Evolutionary conservation across 1,140 invertebrate genomes (phyloP), one percentile per base, ranked within the genome.

Genomic region (Drosophila kanapiae): DNA sequence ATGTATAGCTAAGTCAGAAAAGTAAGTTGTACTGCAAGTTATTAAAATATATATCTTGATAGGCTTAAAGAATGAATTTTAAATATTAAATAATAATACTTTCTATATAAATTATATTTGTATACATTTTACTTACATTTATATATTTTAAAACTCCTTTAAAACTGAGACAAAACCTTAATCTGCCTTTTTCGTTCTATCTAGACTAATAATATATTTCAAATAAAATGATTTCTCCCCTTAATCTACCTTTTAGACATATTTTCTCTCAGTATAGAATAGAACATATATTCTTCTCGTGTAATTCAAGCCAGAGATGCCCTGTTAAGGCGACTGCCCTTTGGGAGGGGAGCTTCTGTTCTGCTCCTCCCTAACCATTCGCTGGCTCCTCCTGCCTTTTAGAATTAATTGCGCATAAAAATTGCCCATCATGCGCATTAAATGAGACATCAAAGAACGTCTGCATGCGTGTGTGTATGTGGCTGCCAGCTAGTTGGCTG

Each of bases 401-500:
- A 16, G 58, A 78, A 78, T 78, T 78, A 78, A 78, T 78, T 78
- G 76, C 75, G 75, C 67, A 71, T 78, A 78, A 78, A 78, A 78
- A 78, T 78, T 78, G 76, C 76, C 76, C 76, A 78, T 78, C 75
- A 78, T 72, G 76, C 62, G 57, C 78, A 53, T 71, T 75, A 84
- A 84, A 60, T 83, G 76, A 84, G 81, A 84, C 81, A 84, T 84
- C 81, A 83, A 47, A 83, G 51, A 71, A 42, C 63, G 57, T 59
- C 72, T 76, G 53, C n/a, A 18, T 14, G 29, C 11, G n/a, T 31
- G 49, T 48, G 40, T 31, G 6, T 23, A 16, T 60, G 47, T 53
- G 37, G 14, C 13, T 11, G 48, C 0, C 49, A 57, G 51, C 40
- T 58, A 79, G 74, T 82, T 86, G 83, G 85, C 82, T 62, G 40